Conservation (phyloP, 2,797 vertebrate species). For the Pelochelys cantorii region DNA sequence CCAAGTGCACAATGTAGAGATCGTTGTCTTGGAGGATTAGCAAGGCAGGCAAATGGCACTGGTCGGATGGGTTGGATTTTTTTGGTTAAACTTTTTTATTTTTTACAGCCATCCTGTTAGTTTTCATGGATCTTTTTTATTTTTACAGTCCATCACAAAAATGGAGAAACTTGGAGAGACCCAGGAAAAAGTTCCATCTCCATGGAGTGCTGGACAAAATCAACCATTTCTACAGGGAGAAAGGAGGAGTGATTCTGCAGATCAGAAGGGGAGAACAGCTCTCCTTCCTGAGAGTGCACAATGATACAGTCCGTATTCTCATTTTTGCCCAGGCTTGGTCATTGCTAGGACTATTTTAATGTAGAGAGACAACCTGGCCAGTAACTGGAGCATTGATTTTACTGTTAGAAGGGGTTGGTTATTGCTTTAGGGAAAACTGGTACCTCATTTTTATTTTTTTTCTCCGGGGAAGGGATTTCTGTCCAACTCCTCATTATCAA, state of each 20-base stretch:
- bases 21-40: conserved; percentile 92
- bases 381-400: conserved; percentile 48
- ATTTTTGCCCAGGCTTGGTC: conserved; percentile 23
- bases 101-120: conserved; percentile 75
- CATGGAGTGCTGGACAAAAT: conserved; percentile 69
- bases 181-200: conserved; percentile 17
- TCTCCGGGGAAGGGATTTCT: conserved; percentile 42
- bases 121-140: conserved; percentile 68
- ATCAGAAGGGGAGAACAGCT: conserved; percentile 15
- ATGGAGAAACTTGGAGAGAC: conserved; percentile 31
- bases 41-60: conserved; percentile 12
- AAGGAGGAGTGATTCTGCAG: conserved; percentile 47
- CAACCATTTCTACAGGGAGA: conserved; percentile 41
- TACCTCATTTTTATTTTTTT: conserved; percentile 58
- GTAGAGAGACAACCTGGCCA: conserved; percentile 37
- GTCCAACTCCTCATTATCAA: background rate
- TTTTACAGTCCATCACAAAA: conserved; percentile 16
- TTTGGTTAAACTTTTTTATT: conserved; percentile 68
- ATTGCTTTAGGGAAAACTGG: conserved; percentile 48
- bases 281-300: fast-evolving
- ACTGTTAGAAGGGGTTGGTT: conserved; percentile 39
- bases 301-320: fast-evolving
- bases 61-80: conserved; percentile 47
- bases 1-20: conserved; percentile 91
- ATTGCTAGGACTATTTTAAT: conserved; percentile 1